These are phyloP conservation scores for Holotrichia oblita DNA, from an alignment of 1,140 invertebrate genomes.

Conservation along the genomic window DNA sequence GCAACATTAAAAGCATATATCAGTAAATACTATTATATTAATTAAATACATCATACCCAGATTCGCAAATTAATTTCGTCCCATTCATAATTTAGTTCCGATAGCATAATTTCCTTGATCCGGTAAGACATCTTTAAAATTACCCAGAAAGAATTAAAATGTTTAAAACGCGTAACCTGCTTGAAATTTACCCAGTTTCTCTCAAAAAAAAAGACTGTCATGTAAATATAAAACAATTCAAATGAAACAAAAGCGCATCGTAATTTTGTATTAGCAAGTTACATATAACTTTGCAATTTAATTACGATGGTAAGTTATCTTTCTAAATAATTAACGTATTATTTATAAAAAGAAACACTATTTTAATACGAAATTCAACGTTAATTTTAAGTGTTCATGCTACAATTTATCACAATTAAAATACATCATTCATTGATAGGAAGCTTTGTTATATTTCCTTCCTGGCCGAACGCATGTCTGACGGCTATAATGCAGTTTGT, in stretches of 20 bases:
- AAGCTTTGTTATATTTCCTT: background rate
- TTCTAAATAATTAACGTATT: too few relatives aligned
- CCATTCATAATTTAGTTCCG: constrained; percentile 53
- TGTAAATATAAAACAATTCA: too few relatives aligned
- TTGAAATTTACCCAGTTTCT: background rate
- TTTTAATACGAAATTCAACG: too few relatives aligned
- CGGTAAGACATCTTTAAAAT: constrained; percentile 14
- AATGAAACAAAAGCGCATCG: background rate
- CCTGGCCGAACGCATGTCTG: constrained; percentile 1
- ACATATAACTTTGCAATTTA: too few relatives aligned
- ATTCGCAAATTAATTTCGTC: constrained; percentile 50
- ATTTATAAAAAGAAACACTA: too few relatives aligned
- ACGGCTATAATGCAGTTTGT: background rate
- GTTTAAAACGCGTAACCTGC: background rate
- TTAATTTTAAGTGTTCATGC: too few relatives aligned
- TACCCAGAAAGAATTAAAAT: background rate
- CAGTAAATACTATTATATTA: too few relatives aligned
- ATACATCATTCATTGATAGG: background rate
- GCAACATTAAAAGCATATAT: too few relatives aligned
- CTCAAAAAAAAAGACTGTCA: background rate
- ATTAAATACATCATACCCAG: constrained; percentile 48
- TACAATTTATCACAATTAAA: too few relatives aligned
- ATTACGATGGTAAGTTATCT: too few relatives aligned
- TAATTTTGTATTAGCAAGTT: too few relatives aligned
- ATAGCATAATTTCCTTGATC: constrained; percentile 45